phyloP scores from a whole-genome alignment of 2,888 invertebrate genomes.

The Thereva unica region DNA sequence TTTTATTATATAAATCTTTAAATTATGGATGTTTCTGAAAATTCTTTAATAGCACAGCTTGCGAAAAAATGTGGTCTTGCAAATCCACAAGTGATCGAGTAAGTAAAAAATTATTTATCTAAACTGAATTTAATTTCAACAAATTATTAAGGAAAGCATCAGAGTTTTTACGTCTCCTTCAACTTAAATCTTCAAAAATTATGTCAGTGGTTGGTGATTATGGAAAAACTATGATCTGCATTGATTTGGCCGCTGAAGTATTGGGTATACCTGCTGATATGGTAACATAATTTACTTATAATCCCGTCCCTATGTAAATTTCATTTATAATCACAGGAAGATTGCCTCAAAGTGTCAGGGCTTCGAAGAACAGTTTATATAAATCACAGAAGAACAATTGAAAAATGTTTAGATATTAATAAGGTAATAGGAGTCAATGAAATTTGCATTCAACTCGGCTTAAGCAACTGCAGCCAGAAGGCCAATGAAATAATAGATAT shows the following conservation, averaged over 20 bases:
- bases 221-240: conserved; percentile 65
- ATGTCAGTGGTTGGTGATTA: conserved; percentile 61
- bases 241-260: conserved; percentile 64
- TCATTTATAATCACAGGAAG: conserved; percentile 58
- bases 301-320: not conserved
- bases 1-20: not conserved
- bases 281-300: conserved; percentile 37
- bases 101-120: conserved; percentile 30
- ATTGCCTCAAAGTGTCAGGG: conserved; percentile 64
- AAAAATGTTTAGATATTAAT: conserved; percentile 65
- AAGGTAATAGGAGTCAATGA: conserved; percentile 61
- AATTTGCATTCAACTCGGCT: conserved; percentile 64
- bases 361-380: conserved; percentile 62
- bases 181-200: conserved; percentile 52
- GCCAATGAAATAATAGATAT: conserved; percentile 63
- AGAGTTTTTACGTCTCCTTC: conserved; percentile 52
- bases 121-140: not conserved
- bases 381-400: conserved; percentile 63
- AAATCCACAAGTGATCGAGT: conserved; percentile 51
- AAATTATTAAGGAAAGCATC: conserved; percentile 51
- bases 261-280: conserved; percentile 62
- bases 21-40: not conserved
- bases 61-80: conserved; percentile 47
- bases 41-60: conserved; percentile 50
- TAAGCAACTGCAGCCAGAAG: conserved; percentile 58